Base-by-base conservation (phyloP, 2,888 invertebrate genomes). In the Ochropleura plecta region DNA sequence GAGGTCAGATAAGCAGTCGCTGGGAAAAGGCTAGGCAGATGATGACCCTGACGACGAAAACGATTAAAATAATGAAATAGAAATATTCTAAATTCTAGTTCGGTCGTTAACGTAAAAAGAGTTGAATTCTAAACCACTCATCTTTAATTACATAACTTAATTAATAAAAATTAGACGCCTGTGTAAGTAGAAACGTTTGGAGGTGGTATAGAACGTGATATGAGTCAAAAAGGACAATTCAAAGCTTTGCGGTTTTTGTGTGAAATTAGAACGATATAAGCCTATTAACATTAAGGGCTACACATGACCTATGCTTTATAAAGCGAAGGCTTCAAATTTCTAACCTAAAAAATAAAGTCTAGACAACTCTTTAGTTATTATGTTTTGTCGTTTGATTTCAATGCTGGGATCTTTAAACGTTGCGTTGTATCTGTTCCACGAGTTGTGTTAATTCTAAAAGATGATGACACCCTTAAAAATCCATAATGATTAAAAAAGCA, bases 111-210 rank as follows among this genome's bases (percentile, higher is more conserved):
- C 3, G 3, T 30, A 30, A 5, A 63, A 40, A 14, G 7, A n/a
- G 5, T 57, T 12, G 40, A 9, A 59, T 51, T 51, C 8, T 5
- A 55, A 55, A 20, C 18, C 49, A 12, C n/a, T 20, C 8, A 40
- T 71, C 1, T 49, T 44, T 0, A 20, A 74, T 18, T 57, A 46
- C 16, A n/a, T 51, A 65, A 74, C 20, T 53, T 46, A 44, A 60
- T 55, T 8, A 49, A 9, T 57, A 14, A 64, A 46, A 70, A 40
- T 51, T 44, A 57, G 4, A 55, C 40, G 8, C 30, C 18, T 75
- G 5, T 3, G 12, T 51, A 8, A 46, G 30, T 46, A n/a, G n/a
- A 44, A 7, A 44, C n/a, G 44, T n/a, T 20, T 20, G 18, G 10
- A 57, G 30, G 16, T 51, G 16, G 6, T n/a, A 5, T 1, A 0